Evolutionary conservation across 2,113 vertebrate species (phyloP), one percentile per base, ranked within the genome.

Genomic region (Dicrurus megarhynchus): DNA sequence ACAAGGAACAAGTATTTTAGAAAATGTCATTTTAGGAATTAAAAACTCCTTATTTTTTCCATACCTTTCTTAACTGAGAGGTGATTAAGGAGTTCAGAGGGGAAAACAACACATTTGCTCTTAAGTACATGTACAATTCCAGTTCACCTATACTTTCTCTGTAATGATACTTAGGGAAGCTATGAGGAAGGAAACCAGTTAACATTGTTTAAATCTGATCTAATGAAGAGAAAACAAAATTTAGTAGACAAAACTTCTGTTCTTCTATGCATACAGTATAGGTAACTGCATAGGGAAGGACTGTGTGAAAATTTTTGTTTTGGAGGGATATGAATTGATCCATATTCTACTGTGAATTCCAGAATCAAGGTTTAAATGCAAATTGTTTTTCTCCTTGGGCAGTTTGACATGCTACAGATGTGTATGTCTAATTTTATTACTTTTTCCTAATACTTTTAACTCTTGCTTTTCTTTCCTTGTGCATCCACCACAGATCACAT

Each of bases 401-500:
- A 46, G 13, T 71, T 64, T 60, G 47, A 39, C 56, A 18, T 35
- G 47, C 60, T 86, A 21, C 44, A 78, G 59, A 61, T 57, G 17
- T n/a, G 16, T 64, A 52, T 33, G 27, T 63, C 9, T 88, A 26
- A 46, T 76, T 86, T 81, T 79, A 14, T 71, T 91, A 41, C 12
- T 9, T 77, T 74, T 93, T 64, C 11, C 3, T 93, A 70, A 77
- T 77, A 89, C 94, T 86, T 60, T 93, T 94, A 97, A 96, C 61
- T 92, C 79, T 95, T 96, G 61, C 92, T 94, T 75, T 81, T 98
- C 90, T 98, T 95, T 95, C 94, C 86, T 81, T 97, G 80, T 96
- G 98, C 98, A 97, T 97, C 94, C n/a, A 5, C 97, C 92, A 84
- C 97, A 99, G 99, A 95, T 99, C 99, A 7, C 98, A 99, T 97